These are phyloP conservation scores for Phainopepla nitens DNA, from an alignment of 2,113 vertebrate genomes.

Conservation along the genomic window DNA sequence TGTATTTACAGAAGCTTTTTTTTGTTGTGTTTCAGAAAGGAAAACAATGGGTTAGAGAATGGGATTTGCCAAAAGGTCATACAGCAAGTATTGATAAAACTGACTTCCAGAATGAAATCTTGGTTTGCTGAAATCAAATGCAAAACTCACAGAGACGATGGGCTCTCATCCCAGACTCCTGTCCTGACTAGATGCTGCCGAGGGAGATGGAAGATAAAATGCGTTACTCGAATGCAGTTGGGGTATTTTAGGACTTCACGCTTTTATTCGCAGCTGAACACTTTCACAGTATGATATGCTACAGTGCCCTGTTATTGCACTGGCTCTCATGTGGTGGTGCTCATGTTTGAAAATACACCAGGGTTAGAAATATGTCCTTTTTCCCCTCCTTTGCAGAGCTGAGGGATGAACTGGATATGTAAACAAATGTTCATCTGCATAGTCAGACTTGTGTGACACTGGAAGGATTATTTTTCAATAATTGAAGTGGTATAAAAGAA, in stretches of 20 bases:
- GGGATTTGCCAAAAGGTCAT: neutral
- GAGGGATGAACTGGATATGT: neutral
- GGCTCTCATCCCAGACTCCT: neutral
- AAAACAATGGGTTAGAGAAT: neutral
- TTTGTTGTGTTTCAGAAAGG: neutral
- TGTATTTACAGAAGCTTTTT: neutral
- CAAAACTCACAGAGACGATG: neutral
- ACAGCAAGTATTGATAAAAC: neutral
- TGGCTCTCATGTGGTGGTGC: neutral
- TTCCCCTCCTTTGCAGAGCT: neutral
- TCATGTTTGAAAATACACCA: neutral
- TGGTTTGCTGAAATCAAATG: neutral
- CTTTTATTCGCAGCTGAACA: neutral
- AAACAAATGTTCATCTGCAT: neutral
- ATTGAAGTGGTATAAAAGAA: neutral
- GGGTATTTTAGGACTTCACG: neutral
- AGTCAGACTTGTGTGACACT: neutral
- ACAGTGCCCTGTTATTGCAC: neutral
- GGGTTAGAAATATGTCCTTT: neutral
- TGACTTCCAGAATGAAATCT: neutral
- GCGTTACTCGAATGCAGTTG: neutral
- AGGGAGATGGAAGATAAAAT: neutral
- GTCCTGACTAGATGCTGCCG: neutral
- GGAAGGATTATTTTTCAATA: neutral
- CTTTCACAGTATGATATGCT: neutral